Percentiles rank a stretch among this genome's conserved stretches.
These are phyloP conservation scores for Monopis laevigella DNA, from an alignment of 2,888 invertebrate species.

Conservation along the genomic window DNA sequence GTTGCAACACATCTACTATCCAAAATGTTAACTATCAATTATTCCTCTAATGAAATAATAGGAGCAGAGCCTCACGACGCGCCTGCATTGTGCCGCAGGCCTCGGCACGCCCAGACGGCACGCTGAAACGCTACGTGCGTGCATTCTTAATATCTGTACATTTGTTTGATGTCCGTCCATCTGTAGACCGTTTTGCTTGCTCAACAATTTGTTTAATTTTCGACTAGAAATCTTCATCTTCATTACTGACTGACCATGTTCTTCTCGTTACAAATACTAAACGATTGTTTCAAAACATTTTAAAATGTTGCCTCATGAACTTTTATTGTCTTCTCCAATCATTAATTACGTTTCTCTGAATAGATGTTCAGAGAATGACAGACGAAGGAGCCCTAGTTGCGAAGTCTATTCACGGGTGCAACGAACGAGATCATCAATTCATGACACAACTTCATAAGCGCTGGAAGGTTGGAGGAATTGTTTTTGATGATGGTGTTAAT, in stretches of 20 bases:
- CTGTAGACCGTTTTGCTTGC: slow-evolving; percentile 7
- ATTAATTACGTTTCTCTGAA: slow-evolving; percentile 8
- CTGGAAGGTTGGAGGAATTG: slow-evolving; percentile 1
- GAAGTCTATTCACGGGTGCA: not conserved
- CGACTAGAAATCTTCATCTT: not conserved
- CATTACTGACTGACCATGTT: not conserved
- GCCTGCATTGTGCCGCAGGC: slow-evolving; percentile 7
- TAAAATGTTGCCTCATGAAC: slow-evolving; percentile 6
- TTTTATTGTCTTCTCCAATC: slow-evolving; percentile 9
- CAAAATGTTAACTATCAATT: slow-evolving; percentile 24
- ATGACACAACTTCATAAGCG: slow-evolving; percentile 10
- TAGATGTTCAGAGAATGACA: slow-evolving; percentile 4
- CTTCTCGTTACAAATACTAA: not conserved
- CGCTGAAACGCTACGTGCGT: slow-evolving; percentile 6
- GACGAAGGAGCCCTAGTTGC: slow-evolving; percentile 2
- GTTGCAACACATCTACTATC: slow-evolving; percentile 28
- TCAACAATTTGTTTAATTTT: slow-evolving; percentile 8
- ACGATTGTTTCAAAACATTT: slow-evolving; percentile 1
- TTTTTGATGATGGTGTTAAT: slow-evolving; percentile 30
- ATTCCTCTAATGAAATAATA: slow-evolving; percentile 55
- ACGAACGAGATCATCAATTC: slow-evolving; percentile 8
- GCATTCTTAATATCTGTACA: slow-evolving; percentile 7
- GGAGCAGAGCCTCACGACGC: slow-evolving; percentile 39
- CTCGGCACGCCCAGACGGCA: slow-evolving; percentile 2
- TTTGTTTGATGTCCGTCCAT: slow-evolving; percentile 9